These are phyloP conservation scores for Brachionus calyciflorus DNA, from an alignment of 1,140 invertebrate genomes.

Conservation along the genomic window DNA sequence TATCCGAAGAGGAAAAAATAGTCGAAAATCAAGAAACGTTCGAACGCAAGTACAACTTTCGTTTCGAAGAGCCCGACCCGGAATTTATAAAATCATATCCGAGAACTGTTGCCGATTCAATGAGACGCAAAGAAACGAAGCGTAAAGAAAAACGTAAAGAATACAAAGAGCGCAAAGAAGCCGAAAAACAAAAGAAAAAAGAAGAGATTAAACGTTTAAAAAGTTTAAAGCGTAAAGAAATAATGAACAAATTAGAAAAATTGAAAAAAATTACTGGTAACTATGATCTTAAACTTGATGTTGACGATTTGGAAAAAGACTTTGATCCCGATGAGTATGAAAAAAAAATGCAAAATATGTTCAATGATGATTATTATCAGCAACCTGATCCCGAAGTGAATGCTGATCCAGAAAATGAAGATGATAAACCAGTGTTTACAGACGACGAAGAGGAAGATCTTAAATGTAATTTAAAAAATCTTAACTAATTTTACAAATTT, in stretches of 20 bases:
- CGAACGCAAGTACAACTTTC: slow-evolving; percentile 90
- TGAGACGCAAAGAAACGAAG: slow-evolving; percentile 75
- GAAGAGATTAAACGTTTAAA: slow-evolving; percentile 83
- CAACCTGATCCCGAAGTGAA: slow-evolving; percentile 17
- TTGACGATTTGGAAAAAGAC: slow-evolving; percentile 73
- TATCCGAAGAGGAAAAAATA: slow-evolving; percentile 75
- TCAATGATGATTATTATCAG: slow-evolving; percentile 47
- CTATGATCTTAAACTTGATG: slow-evolving; percentile 63
- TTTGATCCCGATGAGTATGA: slow-evolving; percentile 89
- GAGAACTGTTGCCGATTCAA: slow-evolving; percentile 76
- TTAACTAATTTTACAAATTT: neutral
- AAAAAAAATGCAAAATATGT: slow-evolving; percentile 69
- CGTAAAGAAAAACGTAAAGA: slow-evolving; percentile 74
- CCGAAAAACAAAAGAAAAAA: slow-evolving; percentile 76
- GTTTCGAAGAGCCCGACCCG: slow-evolving; percentile 90
- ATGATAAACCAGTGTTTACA: slow-evolving; percentile 74
- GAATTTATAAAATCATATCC: slow-evolving; percentile 90
- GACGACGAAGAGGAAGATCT: slow-evolving; percentile 70
- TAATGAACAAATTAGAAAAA: slow-evolving; percentile 79
- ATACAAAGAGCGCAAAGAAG: slow-evolving; percentile 70
- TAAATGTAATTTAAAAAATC: slow-evolving; percentile 38
- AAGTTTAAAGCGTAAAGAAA: slow-evolving; percentile 82
- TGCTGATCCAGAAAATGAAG: slow-evolving; percentile 63
- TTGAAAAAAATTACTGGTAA: slow-evolving; percentile 85
- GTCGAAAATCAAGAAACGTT: slow-evolving; percentile 81